These are phyloP conservation scores for Brevipalpus yothersi DNA, from an alignment of 1,140 invertebrate genomes.

Conservation along the genomic window DNA sequence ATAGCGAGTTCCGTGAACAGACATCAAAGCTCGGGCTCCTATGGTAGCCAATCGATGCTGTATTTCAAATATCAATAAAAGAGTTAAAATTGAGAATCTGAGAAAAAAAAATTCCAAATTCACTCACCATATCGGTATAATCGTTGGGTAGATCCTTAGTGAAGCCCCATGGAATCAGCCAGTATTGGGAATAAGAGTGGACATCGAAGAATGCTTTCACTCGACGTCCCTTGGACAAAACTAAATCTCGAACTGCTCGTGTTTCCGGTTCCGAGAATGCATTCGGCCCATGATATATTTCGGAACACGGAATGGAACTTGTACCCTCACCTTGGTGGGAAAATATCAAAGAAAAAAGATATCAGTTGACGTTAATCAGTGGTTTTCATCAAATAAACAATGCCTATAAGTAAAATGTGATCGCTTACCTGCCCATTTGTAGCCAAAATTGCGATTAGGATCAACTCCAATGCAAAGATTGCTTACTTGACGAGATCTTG, in stretches of 20 bases:
- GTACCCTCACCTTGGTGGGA: slow-evolving; percentile 15
- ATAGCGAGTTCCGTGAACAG: neutral
- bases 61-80: neutral
- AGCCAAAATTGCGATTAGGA: slow-evolving; percentile 15
- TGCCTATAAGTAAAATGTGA: neutral
- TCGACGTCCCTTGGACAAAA: slow-evolving; percentile 4
- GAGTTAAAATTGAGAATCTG: neutral
- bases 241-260: slow-evolving; percentile 13
- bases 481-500: slow-evolving; percentile 2
- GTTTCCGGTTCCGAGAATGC: slow-evolving; percentile 19
- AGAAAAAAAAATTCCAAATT: neutral
- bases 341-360: neutral
- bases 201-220: slow-evolving; percentile 12
- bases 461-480: slow-evolving; percentile 14
- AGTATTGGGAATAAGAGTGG: slow-evolving; percentile 14
- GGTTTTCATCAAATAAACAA: neutral
- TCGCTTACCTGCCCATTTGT: slow-evolving; percentile 2
- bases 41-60: neutral
- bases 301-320: slow-evolving; percentile 10
- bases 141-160: neutral
- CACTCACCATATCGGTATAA: slow-evolving; percentile 24
- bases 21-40: neutral
- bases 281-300: slow-evolving; percentile 11
- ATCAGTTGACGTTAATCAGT: neutral
- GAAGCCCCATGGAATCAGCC: slow-evolving; percentile 17